Evolutionary conservation across 1,140 invertebrate species (phyloP), one percentile per base, ranked within the genome.

Genomic region (Drosophila sp.): DNA sequence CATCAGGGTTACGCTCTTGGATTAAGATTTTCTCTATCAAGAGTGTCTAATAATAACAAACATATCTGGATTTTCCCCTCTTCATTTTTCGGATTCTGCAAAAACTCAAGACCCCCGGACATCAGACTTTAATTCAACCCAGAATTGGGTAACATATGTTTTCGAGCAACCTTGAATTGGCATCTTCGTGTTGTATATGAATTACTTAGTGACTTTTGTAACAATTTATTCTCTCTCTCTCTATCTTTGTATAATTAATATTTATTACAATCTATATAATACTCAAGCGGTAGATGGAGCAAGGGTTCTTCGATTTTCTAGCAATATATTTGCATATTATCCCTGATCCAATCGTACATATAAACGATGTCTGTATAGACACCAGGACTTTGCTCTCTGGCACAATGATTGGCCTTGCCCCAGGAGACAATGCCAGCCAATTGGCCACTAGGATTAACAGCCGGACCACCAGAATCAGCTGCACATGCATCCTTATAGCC

Each of bases 361-460:
- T 73, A 61, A 1, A 84, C 67, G 56, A 95, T 92, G 33, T 94
- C 92, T 0, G 94, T 93, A 80, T 95, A 96, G 4, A 96, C 94
- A 3, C 95, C 95, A 1, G 95, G 95, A 70, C 92, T 93, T 2
- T 92, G 90, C 1, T 91, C 84, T 50, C 91, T 81, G 0, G 92
- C 95, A 64, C 90, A 91, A 4, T 67, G 72, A 82, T 95, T 95
- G 0, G 94, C 94, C 73, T 94, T 93, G 2, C 96, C 96, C 94
- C 94, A 96, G 1, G 95, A 96, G 0, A 96, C 94, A 11, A 96
- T 92, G 33, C 96, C 96, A 44, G 94, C 92, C 1, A 94, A 80
- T 40, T 91, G 76, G 1, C 92, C 92, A n/a, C 92, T 70, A 1
- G 91, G 71, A 25, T 86, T 80, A 0, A 94, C 94, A 1, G 94